Evolutionary conservation across 2,888 invertebrate species (phyloP), one percentile per base, ranked within the genome.

Genomic region (Prenolepis imparis): DNA sequence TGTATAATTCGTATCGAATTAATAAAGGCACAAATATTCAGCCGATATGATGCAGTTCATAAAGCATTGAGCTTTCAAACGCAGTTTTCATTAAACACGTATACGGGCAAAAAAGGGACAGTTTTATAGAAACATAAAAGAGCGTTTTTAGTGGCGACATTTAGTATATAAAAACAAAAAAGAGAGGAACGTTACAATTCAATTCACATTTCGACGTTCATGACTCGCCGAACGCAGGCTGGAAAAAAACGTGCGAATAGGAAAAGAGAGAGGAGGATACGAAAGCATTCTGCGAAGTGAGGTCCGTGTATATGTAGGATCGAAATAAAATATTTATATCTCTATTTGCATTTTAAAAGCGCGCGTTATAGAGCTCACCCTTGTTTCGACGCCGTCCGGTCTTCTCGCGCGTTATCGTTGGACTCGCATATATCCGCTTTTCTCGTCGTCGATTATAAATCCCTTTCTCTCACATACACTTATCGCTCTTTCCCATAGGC

Each of bases 331-430:
- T 90, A 92, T 92, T 92, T 92, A 90, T 92, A 90, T 88, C 89
- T 90, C 88, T 88, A 92, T 93, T 92, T 92, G 91, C 91, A 92
- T 92, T 93, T 92, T 91, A 91, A 92, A 91, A 86, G 86, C 84
- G 81, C 72, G 32, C 87, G 28, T 3, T 28, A n/a, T 70, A 15
- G n/a, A 52, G 32, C 28, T 66, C 66, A 32, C 32, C 55, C 36
- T 80, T 74, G 73, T 75, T 74, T 32, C 84, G 67, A 61, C 80
- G 68, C 78, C 70, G 81, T 57, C 63, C 84, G 78, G 83, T 80
- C 80, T 89, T 44, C 72, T 55, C 72, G 59, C 67, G 85, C 82
- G 87, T 84, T 88, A 85, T 88, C 84, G 59, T 82, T 55, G 82
- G 75, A 5, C 83, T 44, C 82, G 75, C 78, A 75, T 44, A 48